Conservation (phyloP, 2,113 vertebrate species). For the Axis porcinus region DNA sequence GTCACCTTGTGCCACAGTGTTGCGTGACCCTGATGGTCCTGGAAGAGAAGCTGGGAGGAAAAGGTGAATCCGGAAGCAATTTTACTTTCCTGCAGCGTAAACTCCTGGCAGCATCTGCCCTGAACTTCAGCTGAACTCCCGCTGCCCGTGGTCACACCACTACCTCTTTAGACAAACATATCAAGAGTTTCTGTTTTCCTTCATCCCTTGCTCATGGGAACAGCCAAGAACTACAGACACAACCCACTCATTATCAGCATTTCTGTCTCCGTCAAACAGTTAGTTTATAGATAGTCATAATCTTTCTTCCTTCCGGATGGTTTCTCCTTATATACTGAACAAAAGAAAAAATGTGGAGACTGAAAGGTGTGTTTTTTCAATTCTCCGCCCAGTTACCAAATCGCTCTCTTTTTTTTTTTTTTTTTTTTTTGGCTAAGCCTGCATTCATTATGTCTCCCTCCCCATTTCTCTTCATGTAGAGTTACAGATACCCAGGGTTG, state of each 20-base stretch:
- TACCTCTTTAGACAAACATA: slow-evolving; percentile 85
- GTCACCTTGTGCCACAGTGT: slow-evolving; percentile 87
- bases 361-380: slow-evolving; percentile 74
- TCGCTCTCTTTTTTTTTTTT: not conserved
- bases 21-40: slow-evolving; percentile 69
- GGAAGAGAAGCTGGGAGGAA: slow-evolving; percentile 66
- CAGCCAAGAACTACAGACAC: slow-evolving; percentile 83
- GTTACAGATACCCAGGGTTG: not conserved
- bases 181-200: slow-evolving; percentile 86
- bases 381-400: slow-evolving; percentile 61
- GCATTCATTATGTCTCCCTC: not conserved
- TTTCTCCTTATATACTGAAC: slow-evolving; percentile 81
- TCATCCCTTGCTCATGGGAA: slow-evolving; percentile 82
- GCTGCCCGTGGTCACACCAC: slow-evolving; percentile 76
- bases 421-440: not conserved
- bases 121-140: slow-evolving; percentile 95
- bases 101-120: slow-evolving; percentile 87
- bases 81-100: slow-evolving; percentile 88
- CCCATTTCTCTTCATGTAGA: not conserved
- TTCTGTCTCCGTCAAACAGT: slow-evolving; percentile 84
- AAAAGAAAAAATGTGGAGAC: slow-evolving; percentile 76
- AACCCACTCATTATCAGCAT: slow-evolving; percentile 83
- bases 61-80: slow-evolving; percentile 91
- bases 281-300: slow-evolving; percentile 83
- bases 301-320: slow-evolving; percentile 89